Base-by-base conservation (phyloP, 2,797 vertebrate genomes). In the Spea hammondii region DNA sequence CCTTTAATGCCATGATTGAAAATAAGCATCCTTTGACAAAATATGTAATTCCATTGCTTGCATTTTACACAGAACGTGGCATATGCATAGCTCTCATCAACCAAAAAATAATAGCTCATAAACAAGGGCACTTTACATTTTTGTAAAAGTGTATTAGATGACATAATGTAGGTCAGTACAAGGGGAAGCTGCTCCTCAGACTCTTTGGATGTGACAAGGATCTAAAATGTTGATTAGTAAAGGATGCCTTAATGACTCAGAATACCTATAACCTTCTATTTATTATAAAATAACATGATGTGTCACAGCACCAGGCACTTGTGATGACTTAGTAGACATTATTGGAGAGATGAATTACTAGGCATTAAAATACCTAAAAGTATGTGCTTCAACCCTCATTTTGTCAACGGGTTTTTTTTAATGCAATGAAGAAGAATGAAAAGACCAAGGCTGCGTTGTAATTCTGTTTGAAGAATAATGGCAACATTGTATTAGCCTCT, bases 291-390 rank as follows among this genome's bases (percentile, higher is more conserved):
- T 44, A 8, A 54, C 48, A 55, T 54, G 68, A 14, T 44, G 8
- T 70, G 51, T 17, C 68, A 70, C 50, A 45, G 51, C 17, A 44
- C 4, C 14, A 9, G 59, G 51, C 17, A 10, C 68, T 55, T 70
- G 8, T 54, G 50, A 70, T 70, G n/a, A 70, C 44, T 51, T 53
- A 14, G 8, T 32, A 11, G 68, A 44, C 51, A 17, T n/a, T 50
- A 53, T 51, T 50, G 48, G 12, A 55, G 68, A 13, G 67, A 51
- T 50, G 48, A 51, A 10, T 9, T 4, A 50, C 49, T 69, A 51
- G n/a, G 32, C 68, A 54, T 54, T 51, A 70, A 55, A 70, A 9
- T 51, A 44, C 53, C 54, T 72, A 45, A 57, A 72, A 47, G 70
- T 72, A 59, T 47, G 59, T 32, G 59, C 11, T 72, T 57, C 32